Evolutionary conservation across 1,140 invertebrate genomes (phyloP), one percentile per base, ranked within the genome.

Genomic region (Drosophila pachea): DNA sequence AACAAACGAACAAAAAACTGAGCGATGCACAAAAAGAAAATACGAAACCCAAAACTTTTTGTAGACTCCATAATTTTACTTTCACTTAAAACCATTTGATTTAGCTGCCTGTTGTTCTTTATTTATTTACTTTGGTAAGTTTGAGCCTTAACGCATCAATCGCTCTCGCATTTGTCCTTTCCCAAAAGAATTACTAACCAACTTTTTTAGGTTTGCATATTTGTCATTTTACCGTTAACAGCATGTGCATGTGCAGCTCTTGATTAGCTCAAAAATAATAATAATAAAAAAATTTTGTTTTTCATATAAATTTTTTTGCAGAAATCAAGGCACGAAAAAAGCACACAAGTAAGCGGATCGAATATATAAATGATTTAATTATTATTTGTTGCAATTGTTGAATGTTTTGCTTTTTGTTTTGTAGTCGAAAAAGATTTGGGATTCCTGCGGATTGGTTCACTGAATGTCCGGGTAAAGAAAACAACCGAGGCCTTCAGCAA

Each of bases 391-490:
- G 22, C 11, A 33, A 22, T 40, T 22, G 36, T 3, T 36, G 9
- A 29, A 36, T 58, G 2, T 35, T 31, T 73, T 52, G 69, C 48
- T 74, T 68, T 76, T 12, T 47, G 38, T 60, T 54, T 73, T 69
- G 4, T 68, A 90, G 72, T 90, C 94, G 95, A 96, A 90, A 95
- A 95, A 92, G 95, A 96, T 90, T 92, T 93, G 90, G 93, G 95
- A 82, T 97, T 97, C 90, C 92, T 97, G 68, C 92, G 96, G 77
- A 97, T 97, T 91, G 96, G 96, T 73, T 97, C 96, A 7, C 90
- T 97, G 86, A 97, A 97, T 91, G 95, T 97, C 40, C 92, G 95
- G 84, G 95, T 97, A 81, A 97, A 97, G 91, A 95, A 95, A 89
- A 97, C 96, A 29, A 96, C 95, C 45, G 95, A 96, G 87, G 95